Conservation (phyloP, 2,888 invertebrate genomes). For the Autographa gamma region DNA sequence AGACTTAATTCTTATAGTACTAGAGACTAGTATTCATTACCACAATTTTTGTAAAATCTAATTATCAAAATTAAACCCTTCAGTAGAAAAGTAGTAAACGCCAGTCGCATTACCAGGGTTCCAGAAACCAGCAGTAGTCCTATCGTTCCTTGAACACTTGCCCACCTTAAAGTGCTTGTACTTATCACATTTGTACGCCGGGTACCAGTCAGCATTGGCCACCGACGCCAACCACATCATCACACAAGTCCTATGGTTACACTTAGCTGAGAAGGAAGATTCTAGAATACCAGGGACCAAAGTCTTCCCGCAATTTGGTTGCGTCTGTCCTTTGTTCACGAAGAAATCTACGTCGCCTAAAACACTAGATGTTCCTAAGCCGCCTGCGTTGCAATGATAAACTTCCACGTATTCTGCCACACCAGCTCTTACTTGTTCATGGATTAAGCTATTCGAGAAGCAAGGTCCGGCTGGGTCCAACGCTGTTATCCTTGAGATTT, state of each 20-base stretch:
- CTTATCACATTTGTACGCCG: constrained; percentile 77
- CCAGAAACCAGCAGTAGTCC: constrained; percentile 78
- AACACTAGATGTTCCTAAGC: constrained; percentile 83
- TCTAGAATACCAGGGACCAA: constrained; percentile 77
- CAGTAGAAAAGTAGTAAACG: constrained; percentile 79
- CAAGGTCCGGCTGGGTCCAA: constrained; percentile 85
- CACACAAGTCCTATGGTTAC: constrained; percentile 80
- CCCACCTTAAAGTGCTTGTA: constrained; percentile 75
- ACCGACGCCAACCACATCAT: constrained; percentile 78
- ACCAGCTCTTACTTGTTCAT: constrained; percentile 85
- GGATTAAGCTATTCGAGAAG: constrained; percentile 75
- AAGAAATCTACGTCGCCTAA: constrained; percentile 89
- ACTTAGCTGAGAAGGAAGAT: constrained; percentile 79
- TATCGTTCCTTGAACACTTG: constrained; percentile 68
- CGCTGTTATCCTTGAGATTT: constrained; percentile 77
- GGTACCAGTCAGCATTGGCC: constrained; percentile 71
- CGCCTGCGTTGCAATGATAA: constrained; percentile 89
- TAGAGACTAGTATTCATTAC: not conserved
- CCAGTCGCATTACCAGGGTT: constrained; percentile 81
- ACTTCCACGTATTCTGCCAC: constrained; percentile 90
- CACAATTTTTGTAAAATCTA: not conserved
- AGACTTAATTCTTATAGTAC: not conserved
- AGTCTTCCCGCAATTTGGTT: constrained; percentile 87
- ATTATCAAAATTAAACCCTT: constrained; percentile 56
- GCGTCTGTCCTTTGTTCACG: constrained; percentile 88